Evolutionary conservation across 2,888 invertebrate genomes (phyloP), one percentile per base, ranked within the genome.

Genomic region (Cephus spinipes): DNA sequence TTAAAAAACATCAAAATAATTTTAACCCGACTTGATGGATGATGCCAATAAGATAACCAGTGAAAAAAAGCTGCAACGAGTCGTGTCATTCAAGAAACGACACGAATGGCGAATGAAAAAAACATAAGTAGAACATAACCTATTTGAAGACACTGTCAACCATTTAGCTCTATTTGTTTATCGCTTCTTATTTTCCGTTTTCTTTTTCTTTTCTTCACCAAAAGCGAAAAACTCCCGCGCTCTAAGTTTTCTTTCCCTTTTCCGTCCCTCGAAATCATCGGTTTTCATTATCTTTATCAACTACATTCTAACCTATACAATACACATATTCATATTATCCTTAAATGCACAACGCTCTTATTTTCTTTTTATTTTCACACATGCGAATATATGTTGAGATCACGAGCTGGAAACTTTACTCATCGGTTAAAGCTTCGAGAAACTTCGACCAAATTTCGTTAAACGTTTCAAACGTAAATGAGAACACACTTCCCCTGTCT

Each of bases 391-490:
- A 84, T 85, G 84, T 86, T 89, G 90, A 90, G 90, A 90, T 90
- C 90, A 89, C 87, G 86, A 89, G 89, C 89, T 90, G 89, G 84
- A 86, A 86, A 87, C 83, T 81, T 83, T 82, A 78, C 78, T 83
- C 80, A 82, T 82, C 80, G 82, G 69, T 78, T 76, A 79, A 79
- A 84, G 84, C 79, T 83, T 80, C 84, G 77, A 81, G 80, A 81
- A 85, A 81, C 83, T 69, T 76, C 76, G 40, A 76, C 76, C 76
- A 79, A 79, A 79, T 77, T 77, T 76, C 40, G 68, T 73, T 78
- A 71, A 79, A 79, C 23, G 76, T 79, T 79, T 79, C n/a, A 79
- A 71, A 79, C 73, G 76, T 68, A 79, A 79, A 34, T 32, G 55
- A 55, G 55, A 55, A 76, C 73, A 79, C 32, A 74, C 34, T 74